phyloP scores from a whole-genome alignment of 2,888 invertebrate genomes.

The Plagodis pulveraria region DNA sequence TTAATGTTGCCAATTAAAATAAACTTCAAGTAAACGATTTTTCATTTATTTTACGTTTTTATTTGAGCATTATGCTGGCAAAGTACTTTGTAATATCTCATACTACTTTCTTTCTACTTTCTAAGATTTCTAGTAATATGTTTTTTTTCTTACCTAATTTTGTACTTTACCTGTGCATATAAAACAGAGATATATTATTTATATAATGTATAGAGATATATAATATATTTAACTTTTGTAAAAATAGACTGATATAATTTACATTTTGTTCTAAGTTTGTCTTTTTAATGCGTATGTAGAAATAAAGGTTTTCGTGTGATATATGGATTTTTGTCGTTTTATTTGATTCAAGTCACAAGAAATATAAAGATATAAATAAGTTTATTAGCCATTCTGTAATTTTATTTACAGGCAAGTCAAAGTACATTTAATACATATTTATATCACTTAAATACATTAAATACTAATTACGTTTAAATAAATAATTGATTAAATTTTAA shows the following conservation, averaged over 20 bases:
- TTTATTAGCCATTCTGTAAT: too few relatives aligned
- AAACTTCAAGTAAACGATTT: not conserved
- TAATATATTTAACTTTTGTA: slow-evolving; percentile 51
- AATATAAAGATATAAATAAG: too few relatives aligned
- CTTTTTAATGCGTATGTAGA: slow-evolving; percentile 52
- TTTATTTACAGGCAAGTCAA: too few relatives aligned
- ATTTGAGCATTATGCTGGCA: not conserved
- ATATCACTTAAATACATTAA: too few relatives aligned
- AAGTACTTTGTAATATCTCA: not conserved
- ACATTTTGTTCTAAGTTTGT: slow-evolving; percentile 47
- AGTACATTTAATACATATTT: too few relatives aligned
- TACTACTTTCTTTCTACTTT: slow-evolving; percentile 13
- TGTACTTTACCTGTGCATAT: slow-evolving; percentile 34
- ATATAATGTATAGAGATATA: slow-evolving; percentile 47
- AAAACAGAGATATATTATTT: slow-evolving; percentile 39
- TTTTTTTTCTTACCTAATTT: slow-evolving; percentile 27
- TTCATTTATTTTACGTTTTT: not conserved
- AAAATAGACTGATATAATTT: slow-evolving; percentile 58
- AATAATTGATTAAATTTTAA: too few relatives aligned
- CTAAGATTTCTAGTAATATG: slow-evolving; percentile 24
- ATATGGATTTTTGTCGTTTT: slow-evolving; percentile 17
- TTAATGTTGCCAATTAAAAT: too few relatives aligned
- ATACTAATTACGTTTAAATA: too few relatives aligned
- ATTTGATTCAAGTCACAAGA: not conserved
- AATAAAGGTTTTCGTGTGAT: slow-evolving; percentile 59